phyloP scores from a whole-genome alignment of 2,113 vertebrate species.

The Dissostichus mawsoni region DNA sequence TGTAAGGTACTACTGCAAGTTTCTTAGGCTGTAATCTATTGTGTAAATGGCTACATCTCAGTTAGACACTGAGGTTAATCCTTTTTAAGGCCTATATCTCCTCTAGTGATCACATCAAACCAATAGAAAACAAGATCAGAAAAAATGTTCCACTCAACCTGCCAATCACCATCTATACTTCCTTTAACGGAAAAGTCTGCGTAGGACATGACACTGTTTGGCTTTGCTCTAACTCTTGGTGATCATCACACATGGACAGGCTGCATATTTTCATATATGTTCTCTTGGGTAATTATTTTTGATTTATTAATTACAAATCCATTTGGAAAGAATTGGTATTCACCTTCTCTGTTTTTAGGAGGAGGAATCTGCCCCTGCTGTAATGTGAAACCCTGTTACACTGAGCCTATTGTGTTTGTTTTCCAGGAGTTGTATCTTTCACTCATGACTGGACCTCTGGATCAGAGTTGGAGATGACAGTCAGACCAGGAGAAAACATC shows the following conservation, averaged over 20 bases:
- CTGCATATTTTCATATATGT: neutral
- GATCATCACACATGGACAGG: conserved; percentile 2
- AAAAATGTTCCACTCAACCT: conserved; percentile 6
- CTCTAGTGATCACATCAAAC: neutral
- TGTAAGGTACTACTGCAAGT: neutral
- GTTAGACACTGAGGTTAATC: neutral
- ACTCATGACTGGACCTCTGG: neutral
- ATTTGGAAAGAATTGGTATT: neutral
- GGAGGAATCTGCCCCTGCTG: neutral
- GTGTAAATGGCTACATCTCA: neutral
- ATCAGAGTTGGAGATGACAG: conserved; percentile 20
- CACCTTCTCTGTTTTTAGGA: neutral
- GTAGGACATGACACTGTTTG: neutral
- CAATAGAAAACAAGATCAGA: neutral
- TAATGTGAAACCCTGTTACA: neutral
- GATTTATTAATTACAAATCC: no score
- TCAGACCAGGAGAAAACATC: conserved; percentile 44
- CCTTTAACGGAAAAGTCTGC: conserved; percentile 10
- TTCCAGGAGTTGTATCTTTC: conserved; percentile 20
- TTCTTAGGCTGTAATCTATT: neutral
- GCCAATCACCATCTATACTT: conserved; percentile 26
- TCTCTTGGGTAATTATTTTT: conserved; percentile 25
- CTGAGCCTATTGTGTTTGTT: conserved; percentile 2
- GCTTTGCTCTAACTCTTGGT: neutral
- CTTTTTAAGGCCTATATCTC: neutral